A percentile compares a stretch with the other conserved stretches of the same genome.
These are phyloP conservation scores for Cotesia chilonis DNA, from an alignment of 1,140 invertebrate genomes.

Conservation along the genomic window DNA sequence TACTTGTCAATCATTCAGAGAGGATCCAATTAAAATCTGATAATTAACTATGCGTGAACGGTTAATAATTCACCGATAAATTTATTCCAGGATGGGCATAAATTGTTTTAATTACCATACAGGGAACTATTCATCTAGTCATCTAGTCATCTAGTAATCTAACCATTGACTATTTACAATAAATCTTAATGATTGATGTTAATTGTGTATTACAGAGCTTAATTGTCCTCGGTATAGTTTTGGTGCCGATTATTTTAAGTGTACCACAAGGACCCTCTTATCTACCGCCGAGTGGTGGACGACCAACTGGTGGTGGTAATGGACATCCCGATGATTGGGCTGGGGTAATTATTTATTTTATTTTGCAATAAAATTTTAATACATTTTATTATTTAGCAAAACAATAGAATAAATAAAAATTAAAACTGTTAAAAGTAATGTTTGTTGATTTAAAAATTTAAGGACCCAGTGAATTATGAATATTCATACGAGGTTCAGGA, in stretches of 20 bases:
- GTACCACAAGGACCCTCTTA: slow-evolving; percentile 66
- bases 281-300: slow-evolving; percentile 64
- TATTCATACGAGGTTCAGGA: slow-evolving; percentile 75
- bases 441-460: slow-evolving; percentile 25
- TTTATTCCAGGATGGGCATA: too few species aligned
- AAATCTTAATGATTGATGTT: slow-evolving; percentile 20
- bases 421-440: not conserved
- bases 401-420: not conserved
- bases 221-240: slow-evolving; percentile 51
- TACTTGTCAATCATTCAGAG: too few species aligned
- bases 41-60: not conserved
- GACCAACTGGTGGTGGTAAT: slow-evolving; percentile 39
- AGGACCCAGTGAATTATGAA: slow-evolving; percentile 75
- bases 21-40: slow-evolving; percentile 6
- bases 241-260: slow-evolving; percentile 52
- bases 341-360: slow-evolving; percentile 48
- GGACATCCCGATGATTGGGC: slow-evolving; percentile 64
- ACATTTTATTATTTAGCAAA: not conserved
- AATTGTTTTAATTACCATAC: too few species aligned
- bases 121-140: too few species aligned
- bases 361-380: not conserved
- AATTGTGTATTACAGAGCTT: slow-evolving; percentile 45
- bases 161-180: slow-evolving; percentile 14
- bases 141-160: not conserved
- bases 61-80: too few species aligned